Percentiles rank a stretch among this genome's conserved stretches.
Conservation (phyloP, 30 jellyfish, hydroid and myxozoan species). For the Mastigias papua region DNA sequence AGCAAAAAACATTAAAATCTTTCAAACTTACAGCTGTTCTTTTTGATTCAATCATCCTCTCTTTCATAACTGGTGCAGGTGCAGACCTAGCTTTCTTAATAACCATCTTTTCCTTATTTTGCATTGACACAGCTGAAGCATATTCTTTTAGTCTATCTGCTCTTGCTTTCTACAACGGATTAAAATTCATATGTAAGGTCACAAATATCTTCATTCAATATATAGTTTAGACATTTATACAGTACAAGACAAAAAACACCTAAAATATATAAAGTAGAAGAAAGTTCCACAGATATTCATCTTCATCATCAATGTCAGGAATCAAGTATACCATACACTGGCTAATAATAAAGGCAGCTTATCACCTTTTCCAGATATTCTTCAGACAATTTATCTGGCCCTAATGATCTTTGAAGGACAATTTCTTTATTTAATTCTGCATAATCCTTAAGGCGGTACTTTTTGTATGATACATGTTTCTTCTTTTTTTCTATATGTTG, state of each 20-base stretch:
- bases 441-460: conserved; percentile 59
- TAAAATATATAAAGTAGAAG: no score
- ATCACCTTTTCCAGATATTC: conserved; percentile 56
- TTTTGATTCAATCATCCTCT: conserved; percentile 51
- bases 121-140: conserved; percentile 57
- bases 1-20: no score
- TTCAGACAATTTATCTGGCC: conserved; percentile 63
- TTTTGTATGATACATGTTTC: conserved; percentile 40
- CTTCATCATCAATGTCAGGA: background rate
- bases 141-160: conserved; percentile 68
- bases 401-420: conserved; percentile 59
- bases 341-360: background rate
- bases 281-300: background rate
- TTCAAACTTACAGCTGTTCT: conserved; percentile 58
- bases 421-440: conserved; percentile 45
- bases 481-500: conserved; percentile 61
- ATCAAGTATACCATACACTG: background rate
- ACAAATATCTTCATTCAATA: no score
- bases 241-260: no score
- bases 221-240: no score
- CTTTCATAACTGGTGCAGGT: conserved; percentile 45
- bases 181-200: no score
- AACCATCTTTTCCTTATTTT: conserved; percentile 16
- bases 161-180: conserved; percentile 65
- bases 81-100: conserved; percentile 42